Evolutionary conservation across 2,888 invertebrate species (phyloP), one percentile per base, ranked within the genome.

Genomic region (Sceliomorpha sp.): DNA sequence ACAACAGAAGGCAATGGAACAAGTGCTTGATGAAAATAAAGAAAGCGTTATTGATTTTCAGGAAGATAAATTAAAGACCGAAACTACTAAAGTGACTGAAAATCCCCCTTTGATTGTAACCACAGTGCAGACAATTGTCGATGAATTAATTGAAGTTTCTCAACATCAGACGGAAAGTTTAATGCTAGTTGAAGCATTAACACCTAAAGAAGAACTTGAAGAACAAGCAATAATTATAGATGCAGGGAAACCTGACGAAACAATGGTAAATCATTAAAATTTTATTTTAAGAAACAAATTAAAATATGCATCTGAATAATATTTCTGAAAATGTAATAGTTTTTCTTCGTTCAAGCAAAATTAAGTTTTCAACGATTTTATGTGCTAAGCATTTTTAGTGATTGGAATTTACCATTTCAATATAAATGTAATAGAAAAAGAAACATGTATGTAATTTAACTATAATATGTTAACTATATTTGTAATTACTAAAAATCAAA

Each of bases 121-220:
- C 1, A 72, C 76, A 26, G 75, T 84, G 2, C 80, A 84, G 44
- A 83, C 80, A 1, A 74, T 84, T 2, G 67, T 80, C 1, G 83
- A 84, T 40, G 84, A 84, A 55, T 68, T 81, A 3, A 76, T 84
- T 15, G 80, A 80, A 63, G 74, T 83, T 9, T 80, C 84, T 0
- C 74, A 79, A 37, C 74, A 76, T 10, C 78, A 82, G 68, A 72
- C 79, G 1, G 82, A 83, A 42, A 82, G 77, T 32, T 48, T 81
- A 12, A 48, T 69, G 10, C 59, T 72, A 2, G 37, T 82, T 4
- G 63, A 81, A 26, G 58, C 77, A 27, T 62, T 78, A 1, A 87
- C 45, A 8, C 34, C 59, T 10, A 51, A 45, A 17, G 40, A 34
- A 5, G 42, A 58, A 7, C 1, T 32, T 1, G 13, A 44, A 27